Base-by-base conservation (phyloP, 2,797 vertebrate species). In the Streptopelia turtur region DNA sequence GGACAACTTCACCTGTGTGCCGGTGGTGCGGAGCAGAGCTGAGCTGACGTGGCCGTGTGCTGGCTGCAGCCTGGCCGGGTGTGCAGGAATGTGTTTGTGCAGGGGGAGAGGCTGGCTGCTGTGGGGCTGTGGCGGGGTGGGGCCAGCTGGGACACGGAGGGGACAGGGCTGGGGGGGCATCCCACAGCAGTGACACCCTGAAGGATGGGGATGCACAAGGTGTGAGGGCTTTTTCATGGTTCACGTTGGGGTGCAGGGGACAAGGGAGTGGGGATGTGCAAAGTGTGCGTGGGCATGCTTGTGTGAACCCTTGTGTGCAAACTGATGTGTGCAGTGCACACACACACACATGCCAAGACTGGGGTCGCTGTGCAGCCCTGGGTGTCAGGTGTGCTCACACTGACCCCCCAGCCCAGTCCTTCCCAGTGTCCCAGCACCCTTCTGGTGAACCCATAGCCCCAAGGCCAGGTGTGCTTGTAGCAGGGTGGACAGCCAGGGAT, bases 11-110 rank as follows among this genome's bases (percentile, higher is more conserved):
- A 95, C 96, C 96, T 95, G 93, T 23, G 68, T 75, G 90, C 65
- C 0, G 22, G 83, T 6, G 35, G 27, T 16, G 39, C 16, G 85
- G 83, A 96, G 93, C 41, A 8, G 90, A 95, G 93, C 71, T 0
- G 92, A 93, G 96, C 93, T 95, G 96, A 96, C 96, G 95, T 96
- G 96, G 96, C 96, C 57, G 77, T 95, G 88, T 72, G 94, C 87
- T 76, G 71, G 70, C 81, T 87, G 87, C 89, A 28, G 72, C 89
- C 74, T 3, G 31, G 82, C 72, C 14, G 69, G 68, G 94, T 90
- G 95, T 92, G 80, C 83, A 89, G 95, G 96, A 96, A 96, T 95
- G 90, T 96, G 96, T 96, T 96, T 96, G 96, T 96, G 92, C 77
- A 90, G 94, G 94, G 92, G 95, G 95, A 93, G 95, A 96, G 96